Percentiles rank a stretch among this genome's conserved stretches.
Evolutionary conservation across 2,113 vertebrate genomes (phyloP).

Genomic region (Podarcis muralis): DNA sequence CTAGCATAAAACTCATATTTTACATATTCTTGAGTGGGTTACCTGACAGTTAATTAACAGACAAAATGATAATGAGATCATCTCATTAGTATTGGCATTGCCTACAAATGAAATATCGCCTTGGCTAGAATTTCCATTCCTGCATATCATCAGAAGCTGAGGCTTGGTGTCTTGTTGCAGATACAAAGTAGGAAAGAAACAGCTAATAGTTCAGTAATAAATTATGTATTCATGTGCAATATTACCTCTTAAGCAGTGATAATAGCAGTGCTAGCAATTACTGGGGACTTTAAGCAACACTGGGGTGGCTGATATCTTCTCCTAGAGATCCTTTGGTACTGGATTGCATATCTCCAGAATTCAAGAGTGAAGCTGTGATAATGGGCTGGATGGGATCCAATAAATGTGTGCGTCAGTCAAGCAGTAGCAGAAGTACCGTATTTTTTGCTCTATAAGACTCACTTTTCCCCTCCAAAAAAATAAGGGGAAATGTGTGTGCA

Average conservation of each 20-base stretch:
- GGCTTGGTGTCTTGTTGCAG: not conserved
- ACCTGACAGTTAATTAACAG: conserved; percentile 62
- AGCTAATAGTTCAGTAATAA: not conserved
- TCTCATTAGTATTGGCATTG: not conserved
- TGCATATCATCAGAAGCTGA: not conserved
- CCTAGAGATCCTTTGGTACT: not conserved
- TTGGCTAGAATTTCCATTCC: not conserved
- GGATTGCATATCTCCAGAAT: not conserved
- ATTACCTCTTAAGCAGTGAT: not conserved
- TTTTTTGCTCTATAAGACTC: too few species aligned
- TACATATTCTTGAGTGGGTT: conserved; percentile 23
- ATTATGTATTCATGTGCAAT: not conserved
- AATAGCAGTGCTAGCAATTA: not conserved
- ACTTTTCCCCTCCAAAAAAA: too few species aligned
- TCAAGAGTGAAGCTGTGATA: not conserved
- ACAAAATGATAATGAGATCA: conserved; percentile 28
- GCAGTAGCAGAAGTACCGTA: not conserved
- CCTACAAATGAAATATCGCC: not conserved
- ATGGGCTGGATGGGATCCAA: not conserved
- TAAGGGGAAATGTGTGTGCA: too few species aligned
- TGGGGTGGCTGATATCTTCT: too few species aligned
- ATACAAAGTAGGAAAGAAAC: not conserved
- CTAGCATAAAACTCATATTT: conserved; percentile 40
- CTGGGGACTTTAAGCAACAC: not conserved
- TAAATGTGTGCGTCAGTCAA: not conserved